A percentile compares a stretch with the other conserved stretches of the same genome.
Conservation (phyloP, 2,113 vertebrate genomes). For the Chaenogobius annularis region DNA sequence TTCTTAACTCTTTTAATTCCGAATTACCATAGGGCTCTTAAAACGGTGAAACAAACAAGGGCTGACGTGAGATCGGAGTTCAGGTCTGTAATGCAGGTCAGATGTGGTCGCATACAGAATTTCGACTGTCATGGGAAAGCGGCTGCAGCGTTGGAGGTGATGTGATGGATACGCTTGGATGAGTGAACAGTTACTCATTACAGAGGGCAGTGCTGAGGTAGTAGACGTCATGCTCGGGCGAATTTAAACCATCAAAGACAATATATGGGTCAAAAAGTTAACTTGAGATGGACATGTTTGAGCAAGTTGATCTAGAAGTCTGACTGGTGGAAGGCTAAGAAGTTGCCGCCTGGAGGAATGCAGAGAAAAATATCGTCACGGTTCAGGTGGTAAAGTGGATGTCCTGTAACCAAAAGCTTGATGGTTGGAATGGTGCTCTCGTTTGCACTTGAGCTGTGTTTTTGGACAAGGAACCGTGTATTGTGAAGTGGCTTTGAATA, state of each 20-base stretch:
- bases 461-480: no score
- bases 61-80: constrained; percentile 43
- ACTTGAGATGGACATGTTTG: constrained; percentile 13
- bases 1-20: constrained; percentile 60
- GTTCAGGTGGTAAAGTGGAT: neutral
- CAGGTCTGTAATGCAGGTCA: constrained; percentile 63
- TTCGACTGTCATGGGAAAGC: constrained; percentile 39
- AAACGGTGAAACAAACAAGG: constrained; percentile 50
- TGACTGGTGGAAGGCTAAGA: neutral
- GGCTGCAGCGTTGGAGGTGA: constrained; percentile 41
- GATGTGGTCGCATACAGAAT: constrained; percentile 42
- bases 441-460: no score
- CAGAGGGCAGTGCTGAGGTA: constrained; percentile 27
- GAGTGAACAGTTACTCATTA: constrained; percentile 63
- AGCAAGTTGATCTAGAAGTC: neutral
- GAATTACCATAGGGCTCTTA: constrained; percentile 53
- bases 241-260: constrained; percentile 58
- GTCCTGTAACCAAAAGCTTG: neutral
- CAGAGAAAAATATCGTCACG: no score
- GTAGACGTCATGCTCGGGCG: constrained; percentile 31
- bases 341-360: neutral
- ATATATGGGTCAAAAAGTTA: constrained; percentile 33
- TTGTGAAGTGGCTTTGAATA: neutral
- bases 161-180: constrained; percentile 55
- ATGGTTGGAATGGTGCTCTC: neutral